Evolutionary conservation across 1,140 invertebrate species (phyloP), one percentile per base, ranked within the genome.

Genomic region (Mizuhopecten yessoensis): DNA sequence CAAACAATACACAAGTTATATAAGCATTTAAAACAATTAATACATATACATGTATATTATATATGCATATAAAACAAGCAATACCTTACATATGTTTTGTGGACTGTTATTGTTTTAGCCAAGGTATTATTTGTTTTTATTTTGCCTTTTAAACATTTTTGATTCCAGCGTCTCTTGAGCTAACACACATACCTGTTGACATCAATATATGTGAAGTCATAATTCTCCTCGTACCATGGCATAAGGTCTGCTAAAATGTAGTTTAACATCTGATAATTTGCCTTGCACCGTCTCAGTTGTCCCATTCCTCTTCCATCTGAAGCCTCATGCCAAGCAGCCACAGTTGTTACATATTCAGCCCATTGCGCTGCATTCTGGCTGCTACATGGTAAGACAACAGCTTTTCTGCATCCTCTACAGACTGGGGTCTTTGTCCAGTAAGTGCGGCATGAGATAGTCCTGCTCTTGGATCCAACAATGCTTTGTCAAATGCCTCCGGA

Each of bases 161-260:
- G n/a, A n/a, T n/a, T n/a, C n/a, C n/a, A n/a, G n/a, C n/a, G n/a
- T n/a, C n/a, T n/a, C n/a, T n/a, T n/a, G n/a, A n/a, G n/a, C n/a
- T n/a, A n/a, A n/a, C n/a, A n/a, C n/a, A n/a, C n/a, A n/a, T 87
- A 87, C 86, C 86, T 87, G 33, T 87, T 87, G 33, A 87, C 34
- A 87, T 87, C 86, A 23, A 87, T 87, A 33, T 87, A 87, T 5
- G 29, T 10, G 29, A 87, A 87, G 29, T 87, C 17, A 5, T 87
- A 87, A 36, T 17, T 34, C 33, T 87, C 86, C 34, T 29, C 15
- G 86, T 87, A 29, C 86, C 86, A 87, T 87, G 33, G 86, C 20
- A 87, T 87, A 29, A 87, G 29, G 86, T 87, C 86, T 33, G 17
- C 86, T n/a, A 87, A 3, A 29, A 87, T 87, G 33, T 87, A 87